Evolutionary conservation across 1,140 invertebrate species (phyloP), one percentile per base, ranked within the genome.

Genomic region (Leguminivora glycinivorella): DNA sequence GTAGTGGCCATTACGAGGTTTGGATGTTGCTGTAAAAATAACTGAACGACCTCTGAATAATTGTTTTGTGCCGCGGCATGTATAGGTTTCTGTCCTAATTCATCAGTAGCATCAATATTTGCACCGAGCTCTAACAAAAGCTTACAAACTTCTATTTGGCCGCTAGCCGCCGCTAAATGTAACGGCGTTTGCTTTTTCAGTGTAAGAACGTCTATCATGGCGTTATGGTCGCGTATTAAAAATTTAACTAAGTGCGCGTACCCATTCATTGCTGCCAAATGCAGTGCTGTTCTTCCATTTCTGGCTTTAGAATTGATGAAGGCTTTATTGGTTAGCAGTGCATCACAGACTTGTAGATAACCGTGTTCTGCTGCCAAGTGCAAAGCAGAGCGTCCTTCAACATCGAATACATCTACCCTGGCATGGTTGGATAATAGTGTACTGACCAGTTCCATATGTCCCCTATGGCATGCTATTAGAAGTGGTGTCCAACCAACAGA

Each of bases 381-480:
- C 47, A 99, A 92, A 0, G 98, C 98, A 0, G 98, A 98, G 79
- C 98, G 94, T 10, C 98, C 98, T 89, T 99, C 98, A 74, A 96
- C 95, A 87, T 99, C 99, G 89, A 99, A 99, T 0, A 99, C 98
- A 90, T 99, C 99, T 6, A 99, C 99, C 84, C 99, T 95, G 1
- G 98, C 98, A 88, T 98, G 97, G 85, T 98, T 97, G 24, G 95
- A 93, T 56, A 99, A 91, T 34, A 98, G 93, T 67, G 96, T 98
- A 77, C 95, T 97, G 0, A 98, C 96, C 75, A 98, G 93, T 82
- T 97, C 95, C 93, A 95, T 95, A 80, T 96, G 96, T 12, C 95
- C 95, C 79, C 93, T 90, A 83, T 97, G 94, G 73, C 96, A 96
- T 10, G 99, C 99, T 72, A 99, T 98, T 24, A 99, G 92, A 68